Percentiles rank a stretch among this genome's conserved stretches.
Conservation (phyloP, 2,888 invertebrate species). For the Mythimna lalbum region DNA sequence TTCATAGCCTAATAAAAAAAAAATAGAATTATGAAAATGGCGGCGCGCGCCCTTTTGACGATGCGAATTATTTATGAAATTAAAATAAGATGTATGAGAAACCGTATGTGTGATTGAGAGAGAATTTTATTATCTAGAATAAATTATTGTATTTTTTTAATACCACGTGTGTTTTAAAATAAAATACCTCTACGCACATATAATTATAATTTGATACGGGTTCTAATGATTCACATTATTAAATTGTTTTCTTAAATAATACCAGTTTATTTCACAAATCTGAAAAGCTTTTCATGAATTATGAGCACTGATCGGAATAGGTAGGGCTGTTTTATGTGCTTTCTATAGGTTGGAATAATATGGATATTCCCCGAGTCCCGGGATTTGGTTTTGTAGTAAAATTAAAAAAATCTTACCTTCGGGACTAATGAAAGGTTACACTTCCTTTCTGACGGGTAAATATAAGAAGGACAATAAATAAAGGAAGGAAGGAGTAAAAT, state of each 20-base stretch:
- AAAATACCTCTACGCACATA: background rate
- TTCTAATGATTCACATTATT: too few relatives aligned
- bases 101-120: slow-evolving; percentile 1
- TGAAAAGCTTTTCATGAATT: background rate
- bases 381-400: too few relatives aligned
- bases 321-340: too few relatives aligned
- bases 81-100: slow-evolving; percentile 1
- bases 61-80: slow-evolving; percentile 21
- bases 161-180: background rate
- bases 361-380: too few relatives aligned
- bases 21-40: slow-evolving; percentile 25
- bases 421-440: too few relatives aligned
- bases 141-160: slow-evolving; percentile 10
- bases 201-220: background rate
- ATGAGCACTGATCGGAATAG: too few relatives aligned
- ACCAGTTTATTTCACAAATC: slow-evolving; percentile 7
- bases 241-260: slow-evolving; percentile 1
- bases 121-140: background rate
- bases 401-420: too few relatives aligned
- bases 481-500: too few relatives aligned
- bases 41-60: slow-evolving; percentile 29
- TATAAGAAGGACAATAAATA: too few relatives aligned
- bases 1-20: slow-evolving; percentile 48
- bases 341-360: too few relatives aligned
- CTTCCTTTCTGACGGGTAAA: too few relatives aligned